Conservation (phyloP, 2,888 invertebrate genomes). For the Drosophila kambysellisi region DNA sequence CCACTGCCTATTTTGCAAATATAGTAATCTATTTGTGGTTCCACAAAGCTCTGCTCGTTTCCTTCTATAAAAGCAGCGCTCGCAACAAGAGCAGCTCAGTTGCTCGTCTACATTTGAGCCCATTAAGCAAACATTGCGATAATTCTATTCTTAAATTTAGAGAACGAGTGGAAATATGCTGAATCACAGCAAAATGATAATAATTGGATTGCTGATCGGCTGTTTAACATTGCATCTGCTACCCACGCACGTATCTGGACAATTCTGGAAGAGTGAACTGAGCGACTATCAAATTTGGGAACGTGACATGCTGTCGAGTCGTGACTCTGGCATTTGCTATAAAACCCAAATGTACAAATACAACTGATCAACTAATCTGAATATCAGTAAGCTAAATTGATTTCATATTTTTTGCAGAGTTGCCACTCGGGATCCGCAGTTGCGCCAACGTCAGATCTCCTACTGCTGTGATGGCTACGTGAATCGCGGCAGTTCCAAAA, state of each 20-base stretch:
- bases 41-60: slow-evolving; percentile 14
- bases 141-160: not conserved
- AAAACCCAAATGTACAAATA: slow-evolving; percentile 81
- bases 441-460: slow-evolving; percentile 87
- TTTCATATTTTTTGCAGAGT: slow-evolving; percentile 48
- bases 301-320: slow-evolving; percentile 65
- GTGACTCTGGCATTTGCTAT: slow-evolving; percentile 82
- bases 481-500: slow-evolving; percentile 86
- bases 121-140: not conserved
- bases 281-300: slow-evolving; percentile 64
- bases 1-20: slow-evolving; percentile 18
- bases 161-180: slow-evolving; percentile 40
- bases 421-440: slow-evolving; percentile 65
- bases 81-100: slow-evolving; percentile 38
- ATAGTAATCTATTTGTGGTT: slow-evolving; percentile 34
- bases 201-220: slow-evolving; percentile 39
- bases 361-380: not conserved
- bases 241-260: slow-evolving; percentile 41
- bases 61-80: slow-evolving; percentile 49
- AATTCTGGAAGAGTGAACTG: slow-evolving; percentile 71
- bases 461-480: slow-evolving; percentile 90
- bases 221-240: slow-evolving; percentile 34
- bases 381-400: slow-evolving; percentile 1
- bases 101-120: slow-evolving; percentile 10
- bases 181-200: slow-evolving; percentile 18